Evolutionary conservation across 2,888 invertebrate genomes (phyloP).

Genomic region (Thecophora atra): DNA sequence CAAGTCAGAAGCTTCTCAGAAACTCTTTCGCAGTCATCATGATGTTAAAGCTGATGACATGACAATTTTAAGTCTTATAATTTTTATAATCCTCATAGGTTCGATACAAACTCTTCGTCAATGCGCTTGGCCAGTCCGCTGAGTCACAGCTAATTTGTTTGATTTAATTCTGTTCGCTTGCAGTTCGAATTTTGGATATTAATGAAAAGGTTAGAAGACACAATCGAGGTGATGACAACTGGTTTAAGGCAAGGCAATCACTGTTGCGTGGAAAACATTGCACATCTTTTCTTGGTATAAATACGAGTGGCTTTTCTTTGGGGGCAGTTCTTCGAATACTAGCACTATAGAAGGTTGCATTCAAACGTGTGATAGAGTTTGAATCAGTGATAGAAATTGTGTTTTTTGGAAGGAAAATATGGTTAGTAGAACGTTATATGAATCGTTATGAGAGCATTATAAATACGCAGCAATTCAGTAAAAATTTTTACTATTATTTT

Average conservation of each 20-base stretch:
- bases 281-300: constrained; percentile 38
- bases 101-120: neutral
- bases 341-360: constrained; percentile 22
- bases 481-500: constrained; percentile 4
- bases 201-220: constrained; percentile 13
- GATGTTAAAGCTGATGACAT: neutral
- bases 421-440: neutral
- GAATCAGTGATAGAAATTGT: too few species aligned
- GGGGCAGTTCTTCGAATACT: constrained; percentile 38
- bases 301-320: constrained; percentile 36
- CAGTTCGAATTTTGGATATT: constrained; percentile 5
- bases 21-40: neutral
- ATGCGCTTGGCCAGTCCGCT: neutral
- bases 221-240: neutral
- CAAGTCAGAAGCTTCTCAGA: neutral
- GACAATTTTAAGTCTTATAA: neutral
- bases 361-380: neutral
- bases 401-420: neutral
- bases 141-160: constrained; percentile 11
- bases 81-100: neutral
- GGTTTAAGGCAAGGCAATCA: constrained; percentile 7
- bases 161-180: constrained; percentile 2
- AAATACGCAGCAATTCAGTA: neutral
- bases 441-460: neutral
- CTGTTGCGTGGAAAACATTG: neutral